Base-by-base conservation (phyloP, 1,140 invertebrate species). In the Streblospio benedicti region DNA sequence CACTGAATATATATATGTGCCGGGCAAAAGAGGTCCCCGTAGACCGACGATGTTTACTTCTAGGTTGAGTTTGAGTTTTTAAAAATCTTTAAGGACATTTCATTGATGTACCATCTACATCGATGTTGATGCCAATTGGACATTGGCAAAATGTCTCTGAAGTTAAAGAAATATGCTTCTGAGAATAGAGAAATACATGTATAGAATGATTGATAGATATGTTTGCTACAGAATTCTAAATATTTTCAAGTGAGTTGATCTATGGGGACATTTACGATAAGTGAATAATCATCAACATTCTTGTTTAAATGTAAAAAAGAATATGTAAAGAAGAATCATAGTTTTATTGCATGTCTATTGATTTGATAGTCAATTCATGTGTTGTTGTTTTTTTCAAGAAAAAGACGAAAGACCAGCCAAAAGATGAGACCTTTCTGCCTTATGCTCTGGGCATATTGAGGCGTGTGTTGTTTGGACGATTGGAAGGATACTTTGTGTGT, bases 381-480 rank as follows among this genome's bases (percentile, higher is more conserved):
- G 35, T 52, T 52, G 27, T 52, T 52, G 5, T 28, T 52, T 25
- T 25, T 4, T 30, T 52, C 9, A 52, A 52, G 30, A 31, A 52
- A 6, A 52, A 38, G n/a, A 38, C 9, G 35, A 38, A 38, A 38
- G 35, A 38, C 35, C 9, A 38, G 9, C 35, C 35, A 9, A n/a
- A n/a, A 38, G 35, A n/a, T 9, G 35, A n/a, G n/a, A 38, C 9
- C 35, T n/a, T n/a, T 9, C 9, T 9, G n/a, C 35, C 35, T 9
- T 38, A 9, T n/a, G n/a, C 6, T 2, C 33, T 25, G 50, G 27
- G 20, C 23, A 2, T 52, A 9, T 2, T 30, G 50, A 28, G 33
- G 50, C 9, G 53, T 23, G n/a, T 20, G 12, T 43, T 38, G 9
- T 23, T 56, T 23, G 1, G 53, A 1, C 53, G 43, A 38, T 28